Percentiles rank a stretch among this genome's conserved stretches.
These are phyloP conservation scores for Ooceraea biroi DNA, from an alignment of 1,140 invertebrate species.

Conservation along the genomic window DNA sequence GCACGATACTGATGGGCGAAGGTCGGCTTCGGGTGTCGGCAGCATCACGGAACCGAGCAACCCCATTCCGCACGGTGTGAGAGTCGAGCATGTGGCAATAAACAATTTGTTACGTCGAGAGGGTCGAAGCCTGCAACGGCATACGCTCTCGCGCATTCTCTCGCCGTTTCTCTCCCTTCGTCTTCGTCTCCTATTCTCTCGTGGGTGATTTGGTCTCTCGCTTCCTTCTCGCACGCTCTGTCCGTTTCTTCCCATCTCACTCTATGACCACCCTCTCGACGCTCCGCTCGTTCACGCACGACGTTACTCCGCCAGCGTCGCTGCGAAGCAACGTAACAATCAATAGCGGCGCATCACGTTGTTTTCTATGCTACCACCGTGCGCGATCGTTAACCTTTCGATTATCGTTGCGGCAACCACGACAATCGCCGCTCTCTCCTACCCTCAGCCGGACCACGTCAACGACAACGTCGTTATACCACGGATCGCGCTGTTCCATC, in stretches of 20 bases:
- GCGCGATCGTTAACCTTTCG: slow-evolving; percentile 69
- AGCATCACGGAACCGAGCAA: slow-evolving; percentile 43
- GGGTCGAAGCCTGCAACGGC: slow-evolving; percentile 64
- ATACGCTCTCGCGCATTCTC: slow-evolving; percentile 54
- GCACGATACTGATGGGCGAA: slow-evolving; percentile 39
- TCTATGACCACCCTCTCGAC: slow-evolving; percentile 34
- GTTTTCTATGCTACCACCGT: slow-evolving; percentile 66
- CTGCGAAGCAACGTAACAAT: slow-evolving; percentile 62
- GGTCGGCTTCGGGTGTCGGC: slow-evolving; percentile 61
- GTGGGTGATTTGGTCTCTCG: no score
- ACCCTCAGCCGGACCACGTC: background rate
- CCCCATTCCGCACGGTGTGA: slow-evolving; percentile 73
- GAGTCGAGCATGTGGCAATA: slow-evolving; percentile 80
- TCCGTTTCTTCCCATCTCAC: slow-evolving; percentile 33
- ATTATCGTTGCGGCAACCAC: slow-evolving; percentile 66
- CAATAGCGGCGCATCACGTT: slow-evolving; percentile 68
- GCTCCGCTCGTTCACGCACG: slow-evolving; percentile 74
- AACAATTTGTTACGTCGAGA: slow-evolving; percentile 80
- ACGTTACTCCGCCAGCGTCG: slow-evolving; percentile 37
- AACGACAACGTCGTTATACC: slow-evolving; percentile 38
- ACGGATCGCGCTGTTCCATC: slow-evolving; percentile 17
- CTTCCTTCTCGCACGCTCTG: slow-evolving; percentile 2
- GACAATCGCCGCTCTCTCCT: slow-evolving; percentile 38
- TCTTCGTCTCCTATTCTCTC: slow-evolving; percentile 53
- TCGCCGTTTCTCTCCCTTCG: slow-evolving; percentile 23